Evolutionary conservation across 92 coral and sea anemone species (phyloP), one percentile per base, ranked within the genome.

Genomic region (Parazoanthus atlanticus): DNA sequence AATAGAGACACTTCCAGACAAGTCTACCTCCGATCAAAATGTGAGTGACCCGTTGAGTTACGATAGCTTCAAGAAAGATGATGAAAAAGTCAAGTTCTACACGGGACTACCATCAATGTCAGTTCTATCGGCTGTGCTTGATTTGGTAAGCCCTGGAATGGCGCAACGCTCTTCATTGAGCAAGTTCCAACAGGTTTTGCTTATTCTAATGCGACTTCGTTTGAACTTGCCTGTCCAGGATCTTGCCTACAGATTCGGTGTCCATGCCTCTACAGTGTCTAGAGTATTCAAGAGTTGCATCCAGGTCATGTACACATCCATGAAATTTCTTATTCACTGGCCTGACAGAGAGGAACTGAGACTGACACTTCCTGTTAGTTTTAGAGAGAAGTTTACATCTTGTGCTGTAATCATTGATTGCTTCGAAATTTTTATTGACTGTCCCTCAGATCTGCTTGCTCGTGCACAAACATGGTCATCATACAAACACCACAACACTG

Each of bases 351-450:
- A 89, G 82, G 74, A 89, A 47, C 91, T 91, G 89, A 91, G 78
- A 56, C 86, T 93, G 41, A 89, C 94, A 30, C 65, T 91, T 52
- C 96, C 94, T 78, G 28, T 28, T 52, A 67, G 94, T 64, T 89
- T 92, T 76, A 85, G 73, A 64, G 36, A 49, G 40, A 43, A 90
- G 73, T 92, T 90, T 83, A 73, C 94, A 54, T 81, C 94, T 28
- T 43, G 11, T 43, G 49, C 49, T 43, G 49, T 43, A 5, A 91
- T 93, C 52, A 85, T 93, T 89, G 94, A 93, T 85, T 93, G 95
- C 81, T 93, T 93, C 74, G 94, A 93, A 83, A 89, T 93, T 13
- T 93, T 93, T 72, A 86, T 91, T 47, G 94, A 93, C 78, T 65
- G 90, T 23, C 90, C 91, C 17, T 88, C 94, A 29, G 66, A 67